Evolutionary conservation across 1,140 invertebrate species (phyloP), one percentile per base, ranked within the genome.

Genomic region (Drosophila oshimai): DNA sequence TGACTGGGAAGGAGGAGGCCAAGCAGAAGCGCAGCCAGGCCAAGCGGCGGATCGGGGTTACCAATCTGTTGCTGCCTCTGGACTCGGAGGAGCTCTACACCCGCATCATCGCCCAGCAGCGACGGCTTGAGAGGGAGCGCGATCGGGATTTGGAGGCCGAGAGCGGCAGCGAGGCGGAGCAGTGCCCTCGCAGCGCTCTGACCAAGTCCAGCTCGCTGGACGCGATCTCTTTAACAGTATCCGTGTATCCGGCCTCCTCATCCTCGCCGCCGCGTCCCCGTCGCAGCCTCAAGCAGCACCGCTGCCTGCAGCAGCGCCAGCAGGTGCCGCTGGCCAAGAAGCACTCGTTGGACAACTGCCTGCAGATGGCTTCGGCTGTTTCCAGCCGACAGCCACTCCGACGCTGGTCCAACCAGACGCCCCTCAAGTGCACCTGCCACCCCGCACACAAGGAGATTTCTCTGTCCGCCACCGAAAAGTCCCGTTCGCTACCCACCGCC

Each of bases 1-100:
- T 42, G 29, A 17, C 39, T 9, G 39, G 36, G n/a, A 33, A 34
- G 20, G 61, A 51, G 13, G 46, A 64, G 4, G 15, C 77, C 29
- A 74, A 79, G 7, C 69, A 61, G 24, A 86, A 90, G 37, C 79
- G 70, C 42, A 58, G 28, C 13, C 77, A 79, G 41, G 72, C 78
- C 18, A 90, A 90, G 36, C 71, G 87, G 3, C 65, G 87, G 13
- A 44, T 89, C 39, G 87, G 87, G 13, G 74, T 89, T 6, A 83
- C 77, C 45, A 78, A 90, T 55, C 62, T 90, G 4, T 34, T 90
- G n/a, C 44, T 90, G 41, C 89, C 89, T 5, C 46, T 90, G n/a
- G 89, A 90, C 46, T 90, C 79, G 1, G 89, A 91, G 33, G 90
- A 91, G 64, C 51, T 91, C 0, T 91, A 91, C 18, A 81, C 90